A percentile compares a stretch with the other conserved stretches of the same genome.
phyloP scores from a whole-genome alignment of 2,888 invertebrate species.

The Balanococcus diminutus region DNA sequence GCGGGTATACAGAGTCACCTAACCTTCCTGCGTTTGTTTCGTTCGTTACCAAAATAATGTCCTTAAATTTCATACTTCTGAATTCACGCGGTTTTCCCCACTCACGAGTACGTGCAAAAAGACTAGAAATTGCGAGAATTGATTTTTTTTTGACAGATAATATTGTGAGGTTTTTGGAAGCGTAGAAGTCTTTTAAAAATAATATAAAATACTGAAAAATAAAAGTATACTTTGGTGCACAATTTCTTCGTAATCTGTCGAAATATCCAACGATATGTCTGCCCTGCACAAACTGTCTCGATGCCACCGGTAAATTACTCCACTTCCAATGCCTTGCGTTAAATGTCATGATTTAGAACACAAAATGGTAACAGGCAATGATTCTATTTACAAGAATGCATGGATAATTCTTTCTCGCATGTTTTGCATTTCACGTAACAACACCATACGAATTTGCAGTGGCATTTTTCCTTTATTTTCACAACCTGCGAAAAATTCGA shows the following conservation, averaged over 20 bases:
- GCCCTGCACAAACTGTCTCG: not conserved
- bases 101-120: not conserved
- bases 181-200: not conserved
- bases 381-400: conserved; percentile 63
- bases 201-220: not conserved
- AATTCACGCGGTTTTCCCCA: not conserved
- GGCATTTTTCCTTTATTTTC: conserved; percentile 68
- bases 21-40: not conserved
- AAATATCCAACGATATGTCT: not conserved
- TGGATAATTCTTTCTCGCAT: conserved; percentile 62
- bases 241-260: not conserved
- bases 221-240: not conserved
- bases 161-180: not conserved
- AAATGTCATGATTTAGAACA: conserved; percentile 47
- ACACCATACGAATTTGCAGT: conserved; percentile 93
- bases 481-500: conserved; percentile 60
- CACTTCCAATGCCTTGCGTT: conserved; percentile 47
- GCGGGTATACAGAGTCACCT: not conserved
- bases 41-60: not conserved
- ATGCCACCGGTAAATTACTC: conserved; percentile 32
- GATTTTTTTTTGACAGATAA: not conserved
- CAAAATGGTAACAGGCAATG: conserved; percentile 53
- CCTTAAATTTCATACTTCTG: not conserved
- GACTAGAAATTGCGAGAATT: not conserved
- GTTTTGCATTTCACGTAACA: conserved; percentile 88